phyloP scores from a whole-genome alignment of 2,797 vertebrate genomes.

The Alauda arvensis region DNA sequence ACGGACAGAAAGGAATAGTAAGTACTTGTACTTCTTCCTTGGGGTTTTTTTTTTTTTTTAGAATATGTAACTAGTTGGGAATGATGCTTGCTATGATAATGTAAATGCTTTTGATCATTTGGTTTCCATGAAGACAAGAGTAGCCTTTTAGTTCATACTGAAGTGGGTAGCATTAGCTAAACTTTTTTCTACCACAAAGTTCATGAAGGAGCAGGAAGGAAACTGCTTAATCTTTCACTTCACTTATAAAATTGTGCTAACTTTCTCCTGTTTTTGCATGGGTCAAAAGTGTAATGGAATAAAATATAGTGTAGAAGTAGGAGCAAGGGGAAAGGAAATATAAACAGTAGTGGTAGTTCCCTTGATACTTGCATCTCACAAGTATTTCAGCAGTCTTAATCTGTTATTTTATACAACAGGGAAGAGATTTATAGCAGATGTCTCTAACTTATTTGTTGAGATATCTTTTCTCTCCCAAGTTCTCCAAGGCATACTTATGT shows the following conservation, averaged over 20 bases:
- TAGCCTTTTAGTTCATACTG: background rate
- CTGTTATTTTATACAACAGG: background rate
- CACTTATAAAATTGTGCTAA: background rate
- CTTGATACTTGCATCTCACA: background rate
- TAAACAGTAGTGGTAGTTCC: background rate
- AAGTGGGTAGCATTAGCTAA: background rate
- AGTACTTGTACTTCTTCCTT: slow-evolving; percentile 67
- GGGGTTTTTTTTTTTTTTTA: background rate
- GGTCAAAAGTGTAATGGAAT: background rate
- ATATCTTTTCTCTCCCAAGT: background rate
- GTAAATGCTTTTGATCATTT: background rate
- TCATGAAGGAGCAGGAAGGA: background rate
- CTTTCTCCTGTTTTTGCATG: background rate
- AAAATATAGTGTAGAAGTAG: background rate
- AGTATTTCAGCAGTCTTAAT: background rate
- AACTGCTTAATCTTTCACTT: background rate
- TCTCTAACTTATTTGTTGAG: background rate
- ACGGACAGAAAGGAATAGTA: slow-evolving; percentile 93
- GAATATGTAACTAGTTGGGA: background rate
- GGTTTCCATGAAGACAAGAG: background rate
- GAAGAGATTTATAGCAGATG: background rate
- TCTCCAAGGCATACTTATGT: background rate
- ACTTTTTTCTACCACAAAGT: background rate
- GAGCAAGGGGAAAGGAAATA: background rate
- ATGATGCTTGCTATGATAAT: background rate